Percentiles rank a stretch among this genome's conserved stretches.
These are phyloP conservation scores for Paratrypauchen microcephalus DNA, from an alignment of 2,797 vertebrate species.

Conservation along the genomic window DNA sequence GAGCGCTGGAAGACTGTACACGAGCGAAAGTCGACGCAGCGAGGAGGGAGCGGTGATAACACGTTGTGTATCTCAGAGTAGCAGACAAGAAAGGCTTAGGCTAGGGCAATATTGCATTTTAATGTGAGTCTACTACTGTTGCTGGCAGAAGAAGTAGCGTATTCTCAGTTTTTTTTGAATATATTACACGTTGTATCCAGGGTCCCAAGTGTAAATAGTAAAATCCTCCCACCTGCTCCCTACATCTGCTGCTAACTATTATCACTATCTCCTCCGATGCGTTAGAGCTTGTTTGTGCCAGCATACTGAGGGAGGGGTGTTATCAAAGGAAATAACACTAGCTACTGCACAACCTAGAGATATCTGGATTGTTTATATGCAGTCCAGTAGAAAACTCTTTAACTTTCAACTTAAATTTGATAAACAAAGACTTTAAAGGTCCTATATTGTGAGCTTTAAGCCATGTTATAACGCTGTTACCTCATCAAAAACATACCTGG, in stretches of 20 bases:
- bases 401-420: no score
- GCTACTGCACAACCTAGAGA: neutral
- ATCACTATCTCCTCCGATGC: slow-evolving; percentile 23
- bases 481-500: no score
- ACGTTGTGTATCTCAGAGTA: slow-evolving; percentile 35
- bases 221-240: slow-evolving; percentile 34
- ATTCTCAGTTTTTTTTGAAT: slow-evolving; percentile 10
- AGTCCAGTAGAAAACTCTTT: no score
- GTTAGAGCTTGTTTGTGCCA: slow-evolving; percentile 11
- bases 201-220: slow-evolving; percentile 30
- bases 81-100: slow-evolving; percentile 23
- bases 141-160: slow-evolving; percentile 21
- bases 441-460: no score
- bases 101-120: slow-evolving; percentile 25
- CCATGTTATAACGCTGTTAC: no score
- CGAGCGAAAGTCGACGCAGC: slow-evolving; percentile 39
- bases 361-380: neutral
- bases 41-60: slow-evolving; percentile 42
- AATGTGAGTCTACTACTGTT: slow-evolving; percentile 12
- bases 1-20: slow-evolving; percentile 57
- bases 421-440: neutral
- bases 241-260: slow-evolving; percentile 18
- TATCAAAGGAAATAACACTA: slow-evolving; percentile 28
- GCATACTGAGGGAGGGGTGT: slow-evolving; percentile 36
- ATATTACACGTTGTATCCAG: slow-evolving; percentile 3